Conservation (phyloP, 2,888 invertebrate genomes). For the Norana najaformis region DNA sequence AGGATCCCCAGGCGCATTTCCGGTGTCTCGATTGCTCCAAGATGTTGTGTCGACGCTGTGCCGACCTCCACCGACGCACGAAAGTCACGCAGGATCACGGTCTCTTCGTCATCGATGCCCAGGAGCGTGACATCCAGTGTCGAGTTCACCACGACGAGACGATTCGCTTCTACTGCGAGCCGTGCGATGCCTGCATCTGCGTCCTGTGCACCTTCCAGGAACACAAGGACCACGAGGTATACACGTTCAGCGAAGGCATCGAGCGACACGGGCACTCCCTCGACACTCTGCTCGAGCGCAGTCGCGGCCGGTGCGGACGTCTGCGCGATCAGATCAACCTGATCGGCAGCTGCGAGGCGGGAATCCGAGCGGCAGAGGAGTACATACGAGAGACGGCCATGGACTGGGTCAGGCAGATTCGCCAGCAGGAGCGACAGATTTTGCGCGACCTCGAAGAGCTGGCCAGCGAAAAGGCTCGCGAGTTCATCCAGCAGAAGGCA, state of each 20-base stretch:
- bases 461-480: conserved; percentile 50
- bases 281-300: conserved; percentile 37
- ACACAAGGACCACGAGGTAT: conserved; percentile 60
- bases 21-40: conserved; percentile 61
- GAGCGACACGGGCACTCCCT: conserved; percentile 48
- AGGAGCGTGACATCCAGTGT: conserved; percentile 58
- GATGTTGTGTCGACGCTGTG: conserved; percentile 57
- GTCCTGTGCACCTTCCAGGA: conserved; percentile 60
- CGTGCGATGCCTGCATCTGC: conserved; percentile 60
- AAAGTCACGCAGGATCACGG: conserved; percentile 60
- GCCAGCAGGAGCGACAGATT: conserved; percentile 53
- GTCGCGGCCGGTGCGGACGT: conserved; percentile 47
- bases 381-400: conserved; percentile 58
- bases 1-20: conserved; percentile 48
- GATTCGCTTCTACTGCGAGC: conserved; percentile 61
- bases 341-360: conserved; percentile 55
- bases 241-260: conserved; percentile 59
- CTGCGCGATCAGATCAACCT: conserved; percentile 52
- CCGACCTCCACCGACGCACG: conserved; percentile 57
- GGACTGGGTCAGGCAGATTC: conserved; percentile 40
- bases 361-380: conserved; percentile 54
- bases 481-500: conserved; percentile 53
- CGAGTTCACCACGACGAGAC: conserved; percentile 58
- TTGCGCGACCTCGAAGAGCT: conserved; percentile 53
- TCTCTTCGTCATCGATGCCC: conserved; percentile 59